Conservation (phyloP, 2,888 invertebrate genomes). For the Ligdia adustata region DNA sequence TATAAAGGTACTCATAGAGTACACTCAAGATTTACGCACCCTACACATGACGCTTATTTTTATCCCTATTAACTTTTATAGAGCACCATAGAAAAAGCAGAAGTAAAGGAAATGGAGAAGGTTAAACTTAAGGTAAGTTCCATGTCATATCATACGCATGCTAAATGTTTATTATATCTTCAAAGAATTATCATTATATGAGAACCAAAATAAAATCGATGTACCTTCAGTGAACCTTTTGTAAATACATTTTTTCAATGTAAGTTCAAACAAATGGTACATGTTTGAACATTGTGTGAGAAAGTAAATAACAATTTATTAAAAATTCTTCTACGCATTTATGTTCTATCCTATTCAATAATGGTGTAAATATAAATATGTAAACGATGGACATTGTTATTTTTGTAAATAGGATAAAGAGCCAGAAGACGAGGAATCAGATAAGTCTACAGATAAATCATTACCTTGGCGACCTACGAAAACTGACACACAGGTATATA, state of each 20-base stretch:
- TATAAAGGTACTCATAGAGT: constrained; percentile 13
- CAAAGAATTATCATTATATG: constrained; percentile 13
- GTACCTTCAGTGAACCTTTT: constrained; percentile 42
- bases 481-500: constrained; percentile 60
- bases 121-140: constrained; percentile 77
- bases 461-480: constrained; percentile 75
- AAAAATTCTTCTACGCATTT: constrained; percentile 1
- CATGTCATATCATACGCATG: constrained; percentile 40
- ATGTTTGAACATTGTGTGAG: constrained; percentile 52
- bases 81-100: constrained; percentile 68
- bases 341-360: not conserved
- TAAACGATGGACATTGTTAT: constrained; percentile 32
- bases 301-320: constrained; percentile 55
- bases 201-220: constrained; percentile 27
- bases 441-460: constrained; percentile 71
- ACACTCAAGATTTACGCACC: constrained; percentile 35
- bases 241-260: constrained; percentile 51
- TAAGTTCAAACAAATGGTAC: constrained; percentile 47
- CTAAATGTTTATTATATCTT: constrained; percentile 14
- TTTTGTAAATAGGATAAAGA: constrained; percentile 75
- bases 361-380: constrained; percentile 33
- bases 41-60: constrained; percentile 58
- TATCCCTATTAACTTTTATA: constrained; percentile 64
- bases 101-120: constrained; percentile 62
- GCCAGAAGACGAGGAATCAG: constrained; percentile 59